Evolutionary conservation across 2,113 vertebrate genomes (phyloP).

Genomic region (Steatornis caripensis): DNA sequence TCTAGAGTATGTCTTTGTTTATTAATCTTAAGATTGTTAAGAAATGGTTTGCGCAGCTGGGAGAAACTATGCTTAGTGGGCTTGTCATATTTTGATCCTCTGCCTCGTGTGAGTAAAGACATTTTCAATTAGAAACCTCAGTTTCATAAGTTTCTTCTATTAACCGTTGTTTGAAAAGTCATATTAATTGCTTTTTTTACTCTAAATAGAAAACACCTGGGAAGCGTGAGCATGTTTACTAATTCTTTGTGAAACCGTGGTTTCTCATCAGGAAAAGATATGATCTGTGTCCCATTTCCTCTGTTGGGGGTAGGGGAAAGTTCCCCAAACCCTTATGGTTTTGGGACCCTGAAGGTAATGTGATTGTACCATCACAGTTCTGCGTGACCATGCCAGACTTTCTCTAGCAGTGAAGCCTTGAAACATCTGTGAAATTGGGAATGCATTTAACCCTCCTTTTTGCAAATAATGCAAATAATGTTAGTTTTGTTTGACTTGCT

Average conservation of each 20-base stretch:
- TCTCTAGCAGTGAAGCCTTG: not conserved
- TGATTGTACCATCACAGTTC: not conserved
- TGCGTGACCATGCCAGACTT: not conserved
- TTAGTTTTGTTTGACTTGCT: not conserved
- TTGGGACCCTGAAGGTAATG: not conserved
- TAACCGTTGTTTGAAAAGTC: not conserved
- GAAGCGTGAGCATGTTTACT: not conserved
- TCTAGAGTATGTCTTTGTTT: not conserved
- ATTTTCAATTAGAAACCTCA: not conserved
- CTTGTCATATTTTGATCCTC: not conserved
- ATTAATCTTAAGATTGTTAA: not conserved
- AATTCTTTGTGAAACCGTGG: not conserved
- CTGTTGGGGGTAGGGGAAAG: not conserved
- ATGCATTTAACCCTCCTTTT: not conserved
- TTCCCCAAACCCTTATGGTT: not conserved
- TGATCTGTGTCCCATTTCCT: not conserved
- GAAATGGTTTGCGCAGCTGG: constrained; percentile 5
- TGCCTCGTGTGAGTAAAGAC: not conserved
- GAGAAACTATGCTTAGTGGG: not conserved
- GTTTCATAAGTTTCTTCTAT: not conserved
- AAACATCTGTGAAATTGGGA: not conserved
- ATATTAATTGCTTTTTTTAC: not conserved
- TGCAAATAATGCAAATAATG: not conserved
- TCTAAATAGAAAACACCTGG: constrained; percentile 41
- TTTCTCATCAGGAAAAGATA: not conserved